phyloP scores from a whole-genome alignment of 2,113 vertebrate genomes.

The Thunnus maccoyii region DNA sequence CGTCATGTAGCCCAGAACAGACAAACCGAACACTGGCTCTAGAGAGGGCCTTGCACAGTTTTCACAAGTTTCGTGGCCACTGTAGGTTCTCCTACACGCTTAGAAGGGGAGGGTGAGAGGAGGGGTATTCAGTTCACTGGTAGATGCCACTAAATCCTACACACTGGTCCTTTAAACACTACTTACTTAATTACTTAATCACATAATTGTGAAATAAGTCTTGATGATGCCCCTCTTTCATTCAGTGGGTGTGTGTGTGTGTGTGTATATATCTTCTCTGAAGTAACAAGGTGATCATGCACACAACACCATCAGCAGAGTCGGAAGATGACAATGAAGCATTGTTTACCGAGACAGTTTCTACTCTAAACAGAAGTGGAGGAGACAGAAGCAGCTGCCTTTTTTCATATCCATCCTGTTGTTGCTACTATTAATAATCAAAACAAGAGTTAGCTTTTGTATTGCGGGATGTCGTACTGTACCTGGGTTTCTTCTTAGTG shows the following conservation, averaged over 20 bases:
- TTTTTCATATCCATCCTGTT: not conserved
- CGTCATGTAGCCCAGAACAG: too few relatives aligned
- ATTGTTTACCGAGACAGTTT: not conserved
- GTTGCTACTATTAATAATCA: not conserved
- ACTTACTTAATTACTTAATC: conserved; percentile 16
- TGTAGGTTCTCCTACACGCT: too few relatives aligned
- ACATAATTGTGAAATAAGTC: conserved; percentile 3
- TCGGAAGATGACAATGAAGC: not conserved
- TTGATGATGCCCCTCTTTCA: conserved; percentile 3
- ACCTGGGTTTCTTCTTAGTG: not conserved
- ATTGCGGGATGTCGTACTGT: too few relatives aligned
- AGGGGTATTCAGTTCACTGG: too few relatives aligned
- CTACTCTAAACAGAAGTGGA: not conserved
- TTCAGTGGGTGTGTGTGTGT: not conserved
- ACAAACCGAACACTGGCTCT: too few relatives aligned
- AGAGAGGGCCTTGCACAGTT: too few relatives aligned
- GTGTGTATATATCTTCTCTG: conserved; percentile 1
- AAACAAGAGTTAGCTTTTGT: not conserved
- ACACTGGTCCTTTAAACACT: too few relatives aligned
- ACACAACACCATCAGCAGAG: not conserved
- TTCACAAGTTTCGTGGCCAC: too few relatives aligned
- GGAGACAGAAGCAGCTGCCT: not conserved
- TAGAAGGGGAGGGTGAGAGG: too few relatives aligned
- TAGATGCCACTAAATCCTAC: too few relatives aligned
- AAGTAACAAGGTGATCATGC: not conserved